Conservation (phyloP, 2,888 invertebrate genomes). For the Hydropsyche betteni region DNA sequence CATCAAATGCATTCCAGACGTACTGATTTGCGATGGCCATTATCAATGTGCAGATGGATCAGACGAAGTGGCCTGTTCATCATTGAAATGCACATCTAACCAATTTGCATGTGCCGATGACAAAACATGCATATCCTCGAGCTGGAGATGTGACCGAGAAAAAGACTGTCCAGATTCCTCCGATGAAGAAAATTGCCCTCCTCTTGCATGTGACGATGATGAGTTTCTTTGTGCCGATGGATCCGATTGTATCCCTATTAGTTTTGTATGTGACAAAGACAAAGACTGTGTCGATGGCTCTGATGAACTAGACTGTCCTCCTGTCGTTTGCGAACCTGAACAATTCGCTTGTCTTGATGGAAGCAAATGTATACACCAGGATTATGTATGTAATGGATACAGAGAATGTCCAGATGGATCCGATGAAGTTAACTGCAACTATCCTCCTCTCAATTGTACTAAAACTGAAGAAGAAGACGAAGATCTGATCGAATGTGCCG, state of each 20-base stretch:
- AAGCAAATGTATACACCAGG: neutral
- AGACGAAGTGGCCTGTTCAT: no score
- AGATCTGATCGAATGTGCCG: neutral
- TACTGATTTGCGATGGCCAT: no score
- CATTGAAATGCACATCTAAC: no score
- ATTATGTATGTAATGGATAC: neutral
- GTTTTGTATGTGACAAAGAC: neutral
- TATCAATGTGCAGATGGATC: no score
- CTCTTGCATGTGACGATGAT: neutral
- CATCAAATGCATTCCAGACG: no score
- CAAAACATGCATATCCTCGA: neutral
- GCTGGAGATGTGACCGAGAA: slow-evolving; percentile 2
- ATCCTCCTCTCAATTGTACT: neutral
- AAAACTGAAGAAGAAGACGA: no score
- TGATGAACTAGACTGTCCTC: no score
- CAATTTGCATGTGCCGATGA: neutral
- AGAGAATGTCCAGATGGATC: neutral
- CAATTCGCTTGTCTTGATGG: neutral
- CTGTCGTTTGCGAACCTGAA: no score
- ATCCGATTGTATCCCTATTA: neutral
- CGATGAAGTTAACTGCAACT: neutral
- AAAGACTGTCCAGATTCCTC: slow-evolving; percentile 2
- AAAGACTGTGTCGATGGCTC: neutral
- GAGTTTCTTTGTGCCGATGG: neutral
- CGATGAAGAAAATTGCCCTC: neutral